A percentile compares a stretch with the other conserved stretches of the same genome.
These are phyloP conservation scores for Porites australiensis DNA, from an alignment of 64 coral and sea anemone genomes.

Conservation along the genomic window DNA sequence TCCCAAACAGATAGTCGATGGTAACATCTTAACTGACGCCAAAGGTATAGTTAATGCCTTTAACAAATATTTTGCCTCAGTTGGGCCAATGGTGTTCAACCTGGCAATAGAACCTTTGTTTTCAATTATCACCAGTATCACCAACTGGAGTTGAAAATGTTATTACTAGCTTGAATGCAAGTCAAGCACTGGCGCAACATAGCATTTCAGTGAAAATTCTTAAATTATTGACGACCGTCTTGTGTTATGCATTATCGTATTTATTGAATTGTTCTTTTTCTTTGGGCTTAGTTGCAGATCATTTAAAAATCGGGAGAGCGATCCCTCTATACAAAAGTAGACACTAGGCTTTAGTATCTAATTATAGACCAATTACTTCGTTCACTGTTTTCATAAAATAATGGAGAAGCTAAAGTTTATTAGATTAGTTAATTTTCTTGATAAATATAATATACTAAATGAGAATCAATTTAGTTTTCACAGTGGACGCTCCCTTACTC, in stretches of 20 bases:
- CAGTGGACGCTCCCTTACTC: conserved; percentile 1
- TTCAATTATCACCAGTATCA: not conserved
- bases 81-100: not conserved
- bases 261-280: conserved; percentile 22
- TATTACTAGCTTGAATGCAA: not conserved
- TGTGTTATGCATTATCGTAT: conserved; percentile 13
- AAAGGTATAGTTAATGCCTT: not conserved
- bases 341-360: no score
- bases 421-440: conserved; percentile 23
- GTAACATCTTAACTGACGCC: not conserved
- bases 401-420: conserved; percentile 35
- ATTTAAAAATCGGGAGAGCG: not conserved
- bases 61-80: conserved; percentile 4
- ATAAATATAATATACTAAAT: not conserved
- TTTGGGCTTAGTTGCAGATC: not conserved
- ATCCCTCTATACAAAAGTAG: no score
- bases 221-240: not conserved
- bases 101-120: not conserved
- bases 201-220: not conserved
- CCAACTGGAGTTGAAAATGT: not conserved
- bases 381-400: conserved; percentile 34
- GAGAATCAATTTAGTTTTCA: conserved; percentile 35
- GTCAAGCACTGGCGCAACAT: not conserved
- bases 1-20: not conserved
- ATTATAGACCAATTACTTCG: not conserved